phyloP scores from a whole-genome alignment of 1,140 invertebrate species.

The Drosophila takahashii region DNA sequence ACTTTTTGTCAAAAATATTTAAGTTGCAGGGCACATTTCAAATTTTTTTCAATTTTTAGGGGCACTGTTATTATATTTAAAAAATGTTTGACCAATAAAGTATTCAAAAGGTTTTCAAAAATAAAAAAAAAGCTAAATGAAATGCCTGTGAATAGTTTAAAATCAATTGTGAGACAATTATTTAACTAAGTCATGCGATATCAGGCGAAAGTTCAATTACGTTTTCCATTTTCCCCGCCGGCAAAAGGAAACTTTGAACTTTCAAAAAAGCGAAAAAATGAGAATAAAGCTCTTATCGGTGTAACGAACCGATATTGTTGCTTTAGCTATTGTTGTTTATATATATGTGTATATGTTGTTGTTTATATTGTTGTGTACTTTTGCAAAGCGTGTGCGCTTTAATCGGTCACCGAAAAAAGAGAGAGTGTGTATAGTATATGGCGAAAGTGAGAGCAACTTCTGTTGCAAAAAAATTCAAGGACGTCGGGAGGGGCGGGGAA shows the following conservation, averaged over 20 bases:
- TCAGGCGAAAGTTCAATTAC: conserved; percentile 28
- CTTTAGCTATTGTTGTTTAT: conserved; percentile 20
- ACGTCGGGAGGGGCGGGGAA: neutral
- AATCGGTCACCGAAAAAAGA: conserved; percentile 29
- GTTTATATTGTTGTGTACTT: conserved; percentile 4
- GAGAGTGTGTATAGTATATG: neutral
- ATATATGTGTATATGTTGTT: neutral
- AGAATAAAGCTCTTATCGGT: conserved; percentile 62
- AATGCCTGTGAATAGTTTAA: neutral
- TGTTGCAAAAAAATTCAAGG: neutral
- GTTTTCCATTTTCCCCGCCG: neutral
- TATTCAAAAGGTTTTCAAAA: no score
- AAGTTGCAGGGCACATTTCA: neutral
- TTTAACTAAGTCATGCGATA: conserved; percentile 19
- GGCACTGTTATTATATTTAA: no score
- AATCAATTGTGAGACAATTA: neutral
- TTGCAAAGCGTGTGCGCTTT: conserved; percentile 34
- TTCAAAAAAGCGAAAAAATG: conserved; percentile 23
- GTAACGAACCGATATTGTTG: conserved; percentile 65
- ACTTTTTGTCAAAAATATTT: neutral
- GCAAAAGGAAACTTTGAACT: conserved; percentile 55
- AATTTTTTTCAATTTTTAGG: no score
- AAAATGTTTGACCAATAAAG: no score
- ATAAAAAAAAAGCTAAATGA: no score
- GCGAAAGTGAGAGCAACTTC: conserved; percentile 38